phyloP scores from a whole-genome alignment of 2,888 invertebrate genomes.

The Operophtera brumata region DNA sequence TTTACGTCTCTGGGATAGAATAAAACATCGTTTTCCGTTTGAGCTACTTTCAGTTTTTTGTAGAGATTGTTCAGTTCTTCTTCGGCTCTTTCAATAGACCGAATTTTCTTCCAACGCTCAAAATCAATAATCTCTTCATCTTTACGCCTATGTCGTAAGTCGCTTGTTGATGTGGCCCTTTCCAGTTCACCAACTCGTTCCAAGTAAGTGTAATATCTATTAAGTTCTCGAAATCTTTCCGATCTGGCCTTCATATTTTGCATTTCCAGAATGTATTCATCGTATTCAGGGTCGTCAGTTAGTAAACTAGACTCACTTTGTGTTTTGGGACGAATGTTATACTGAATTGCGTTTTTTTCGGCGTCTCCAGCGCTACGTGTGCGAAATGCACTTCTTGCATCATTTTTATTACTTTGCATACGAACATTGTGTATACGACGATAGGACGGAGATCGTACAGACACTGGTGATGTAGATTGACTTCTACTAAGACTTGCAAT shows the following conservation, averaged over 20 bases:
- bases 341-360: conserved; percentile 56
- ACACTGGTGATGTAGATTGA: conserved; percentile 79
- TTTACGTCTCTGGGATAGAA: conserved; percentile 88
- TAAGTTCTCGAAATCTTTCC: conserved; percentile 90
- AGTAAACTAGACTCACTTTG: conserved; percentile 66
- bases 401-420: conserved; percentile 60
- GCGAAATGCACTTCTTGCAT: conserved; percentile 71
- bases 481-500: conserved; percentile 54
- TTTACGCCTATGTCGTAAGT: conserved; percentile 85
- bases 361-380: conserved; percentile 85
- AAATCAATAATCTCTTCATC: conserved; percentile 92
- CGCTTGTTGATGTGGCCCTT: conserved; percentile 85
- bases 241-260: conserved; percentile 85
- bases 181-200: conserved; percentile 92
- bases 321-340: conserved; percentile 45
- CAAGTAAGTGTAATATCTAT: conserved; percentile 91
- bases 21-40: conserved; percentile 90
- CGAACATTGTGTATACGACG: conserved; percentile 82
- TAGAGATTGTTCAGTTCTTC: conserved; percentile 89
- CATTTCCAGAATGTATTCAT: conserved; percentile 84
- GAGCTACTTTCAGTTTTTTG: conserved; percentile 87
- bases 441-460: conserved; percentile 83
- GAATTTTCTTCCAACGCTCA: conserved; percentile 91
- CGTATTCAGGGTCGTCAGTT: conserved; percentile 82
- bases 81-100: conserved; percentile 89